Evolutionary conservation across 2,113 vertebrate genomes (phyloP), one percentile per base, ranked within the genome.

Genomic region (Cettia cetti): DNA sequence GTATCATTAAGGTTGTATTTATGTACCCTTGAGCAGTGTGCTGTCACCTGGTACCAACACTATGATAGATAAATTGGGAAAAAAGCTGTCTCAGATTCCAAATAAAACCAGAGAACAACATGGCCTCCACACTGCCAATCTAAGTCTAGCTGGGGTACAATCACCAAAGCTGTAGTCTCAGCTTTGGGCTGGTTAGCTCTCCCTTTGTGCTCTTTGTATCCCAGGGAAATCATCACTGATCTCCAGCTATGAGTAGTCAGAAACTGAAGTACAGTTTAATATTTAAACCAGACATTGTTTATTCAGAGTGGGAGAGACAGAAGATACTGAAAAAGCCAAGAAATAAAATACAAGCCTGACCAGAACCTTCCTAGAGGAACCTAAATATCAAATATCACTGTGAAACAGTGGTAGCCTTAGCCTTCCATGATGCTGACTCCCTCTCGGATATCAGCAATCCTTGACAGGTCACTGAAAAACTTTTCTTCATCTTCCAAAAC

Each of bases 331-430:
- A 37, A 89, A 90, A 90, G 86, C 15, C 80, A 95, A 90, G 69
- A 90, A 92, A 84, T 45, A 85, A 88, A 94, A 93, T 31, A 68
- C 53, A 93, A 90, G 28, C 70, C 57, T 45, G 40, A 89, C 12
- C 69, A 92, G 77, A 79, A 26, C 8, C 23, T 93, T 94, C 37
- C 40, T 71, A 78, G 60, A 86, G 72, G 47, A 94, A 90, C 49
- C 20, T 78, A 83, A 84, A 33, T 49, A 92, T 57, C 64, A 86
- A 92, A 30, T 33, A 90, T 57, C 39, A 24, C 35, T 84, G 52
- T 79, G 68, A 95, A 96, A 89, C n/a, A 90, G 52, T 35, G 71
- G 71, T 83, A 86, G 60, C 64, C 35, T 64, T 92, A 95, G 71
- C 31, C 56, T 92, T 86, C 71, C 39, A 27, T 2, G 3, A 33